Evolutionary conservation across 2,113 vertebrate genomes (phyloP), one percentile per base, ranked within the genome.

Genomic region (Noturus placidus): DNA sequence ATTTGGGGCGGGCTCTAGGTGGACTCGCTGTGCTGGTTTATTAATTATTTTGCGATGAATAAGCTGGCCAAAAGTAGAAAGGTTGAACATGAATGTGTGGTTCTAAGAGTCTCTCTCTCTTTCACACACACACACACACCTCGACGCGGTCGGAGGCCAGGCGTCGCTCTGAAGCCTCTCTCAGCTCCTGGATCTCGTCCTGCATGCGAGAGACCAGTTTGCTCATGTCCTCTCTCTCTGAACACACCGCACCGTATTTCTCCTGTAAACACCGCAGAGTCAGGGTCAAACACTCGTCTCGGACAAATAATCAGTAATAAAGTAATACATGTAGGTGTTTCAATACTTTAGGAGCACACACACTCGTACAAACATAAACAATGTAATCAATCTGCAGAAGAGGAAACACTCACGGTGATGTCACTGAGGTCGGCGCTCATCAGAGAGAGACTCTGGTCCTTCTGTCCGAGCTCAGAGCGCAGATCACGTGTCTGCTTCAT

Each of bases 401-500:
- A 81, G 19, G 77, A 17, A n/a, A 50, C 30, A 81, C 85, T 63
- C 91, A 99, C 98, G 14, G 93, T 96, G 83, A 99, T 92, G 90
- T 98, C 98, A 74, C 95, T 91, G 5, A 98, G 92, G 90, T 99
- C 98, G 89, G 93, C 96, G 54, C 91, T 94, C 86, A 97, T 91
- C 50, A 95, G 94, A 83, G 94, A 92, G 84, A 97, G 93, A 70
- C 90, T 95, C 91, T 96, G 95, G 0, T 95, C 95, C 92, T 96
- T 98, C 90, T 97, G 94, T 92, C 91, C 95, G 83, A 95, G 86
- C 19, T 95, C 96, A 77, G 92, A 92, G 83, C 97, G 97, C 74
- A 97, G 93, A 70, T 97, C 96, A 93, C 96, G 96, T 92, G 97
- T 97, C 94, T 99, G 96, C 90, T 92, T 97, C 91, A 97, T 97